phyloP scores from a whole-genome alignment of 2,888 invertebrate genomes.

The Steinernema hermaphroditum region DNA sequence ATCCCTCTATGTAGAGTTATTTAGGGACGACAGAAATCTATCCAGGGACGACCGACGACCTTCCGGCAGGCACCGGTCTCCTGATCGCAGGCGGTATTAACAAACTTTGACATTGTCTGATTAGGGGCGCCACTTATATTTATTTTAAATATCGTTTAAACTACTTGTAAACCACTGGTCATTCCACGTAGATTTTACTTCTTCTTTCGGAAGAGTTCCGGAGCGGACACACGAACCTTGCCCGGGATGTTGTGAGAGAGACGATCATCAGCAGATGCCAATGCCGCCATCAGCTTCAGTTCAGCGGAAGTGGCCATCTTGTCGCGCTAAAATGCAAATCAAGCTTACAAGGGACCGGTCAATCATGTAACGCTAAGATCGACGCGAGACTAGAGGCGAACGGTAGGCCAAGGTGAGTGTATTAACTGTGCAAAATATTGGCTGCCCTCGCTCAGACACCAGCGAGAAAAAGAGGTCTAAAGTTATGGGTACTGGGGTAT shows the following conservation, averaged over 20 bases:
- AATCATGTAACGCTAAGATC: no score
- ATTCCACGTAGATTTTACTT: slow-evolving; percentile 4
- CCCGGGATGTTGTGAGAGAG: slow-evolving; percentile 92
- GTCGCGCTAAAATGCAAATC: slow-evolving; percentile 71
- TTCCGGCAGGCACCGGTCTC: background rate
- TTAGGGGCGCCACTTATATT: no score
- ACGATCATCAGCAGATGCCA: slow-evolving; percentile 83
- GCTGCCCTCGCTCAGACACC: no score
- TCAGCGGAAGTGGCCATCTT: slow-evolving; percentile 78
- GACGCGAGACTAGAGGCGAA: no score
- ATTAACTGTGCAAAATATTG: no score
- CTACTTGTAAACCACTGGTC: no score
- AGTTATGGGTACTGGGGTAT: no score
- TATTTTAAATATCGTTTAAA: no score
- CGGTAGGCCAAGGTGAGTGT: no score
- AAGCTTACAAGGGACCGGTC: background rate
- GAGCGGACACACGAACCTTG: slow-evolving; percentile 90
- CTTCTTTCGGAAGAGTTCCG: slow-evolving; percentile 67
- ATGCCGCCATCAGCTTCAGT: slow-evolving; percentile 85
- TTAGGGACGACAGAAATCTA: background rate
- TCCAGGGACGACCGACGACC: no score
- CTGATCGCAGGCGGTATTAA: background rate
- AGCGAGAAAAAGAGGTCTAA: no score
- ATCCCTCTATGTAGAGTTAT: background rate
- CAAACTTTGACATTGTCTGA: background rate